Conservation (phyloP, 2,888 invertebrate species). For the Hoplodrina blanda region DNA sequence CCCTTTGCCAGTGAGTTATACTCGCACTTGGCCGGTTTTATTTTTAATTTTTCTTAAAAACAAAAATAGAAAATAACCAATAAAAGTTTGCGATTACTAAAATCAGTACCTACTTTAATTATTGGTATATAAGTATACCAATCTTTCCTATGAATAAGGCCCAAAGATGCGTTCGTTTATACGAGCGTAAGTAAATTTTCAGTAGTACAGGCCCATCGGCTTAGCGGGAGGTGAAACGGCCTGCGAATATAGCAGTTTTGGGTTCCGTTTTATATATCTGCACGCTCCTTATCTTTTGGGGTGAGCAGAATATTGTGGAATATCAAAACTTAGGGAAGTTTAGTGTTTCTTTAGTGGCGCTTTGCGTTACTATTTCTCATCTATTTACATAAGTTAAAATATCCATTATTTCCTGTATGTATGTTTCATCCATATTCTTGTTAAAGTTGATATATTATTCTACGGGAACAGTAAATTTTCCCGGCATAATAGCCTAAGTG, state of each 20-base stretch:
- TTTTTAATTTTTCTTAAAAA: too few relatives aligned
- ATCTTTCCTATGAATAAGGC: slow-evolving; percentile 51
- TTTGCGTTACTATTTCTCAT: background rate
- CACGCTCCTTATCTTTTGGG: slow-evolving; percentile 22
- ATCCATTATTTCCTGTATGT: too few relatives aligned
- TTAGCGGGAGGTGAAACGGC: slow-evolving; percentile 57
- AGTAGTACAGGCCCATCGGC: slow-evolving; percentile 56
- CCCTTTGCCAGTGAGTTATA: too few relatives aligned
- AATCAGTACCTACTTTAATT: too few relatives aligned
- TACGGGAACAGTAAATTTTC: too few relatives aligned
- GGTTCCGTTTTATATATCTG: slow-evolving; percentile 47
- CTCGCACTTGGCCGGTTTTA: too few relatives aligned
- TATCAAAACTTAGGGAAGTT: slow-evolving; percentile 20
- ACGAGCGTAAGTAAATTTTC: slow-evolving; percentile 64
- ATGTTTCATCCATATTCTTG: too few relatives aligned
- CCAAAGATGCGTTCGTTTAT: slow-evolving; percentile 59
- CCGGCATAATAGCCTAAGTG: too few relatives aligned
- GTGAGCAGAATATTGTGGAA: slow-evolving; percentile 31
- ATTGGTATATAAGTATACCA: background rate
- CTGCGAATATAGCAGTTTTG: slow-evolving; percentile 61
- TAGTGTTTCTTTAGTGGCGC: background rate
- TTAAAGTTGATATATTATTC: too few relatives aligned
- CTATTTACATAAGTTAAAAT: too few relatives aligned
- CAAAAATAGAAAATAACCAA: too few relatives aligned
- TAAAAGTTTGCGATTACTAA: too few relatives aligned